Base-by-base conservation (phyloP, 2,888 invertebrate genomes). In the Tupiocoris notatus region DNA sequence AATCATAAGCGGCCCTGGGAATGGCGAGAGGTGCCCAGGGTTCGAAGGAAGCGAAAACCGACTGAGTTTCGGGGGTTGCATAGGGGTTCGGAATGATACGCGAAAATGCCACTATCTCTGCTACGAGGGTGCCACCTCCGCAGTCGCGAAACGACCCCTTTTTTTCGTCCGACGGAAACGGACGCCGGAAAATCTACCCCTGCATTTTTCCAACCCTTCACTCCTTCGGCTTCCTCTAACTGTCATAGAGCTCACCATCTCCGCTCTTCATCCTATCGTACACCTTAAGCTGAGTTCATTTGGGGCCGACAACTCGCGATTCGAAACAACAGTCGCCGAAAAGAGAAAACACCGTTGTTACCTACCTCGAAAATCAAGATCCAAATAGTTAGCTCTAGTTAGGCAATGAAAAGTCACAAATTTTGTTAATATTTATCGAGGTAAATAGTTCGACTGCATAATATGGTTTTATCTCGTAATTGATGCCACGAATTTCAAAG, bases 61-160 rank as follows among this genome's bases (percentile, higher is more conserved):
- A n/a, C n/a, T 39, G 39, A 39, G 39, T 39, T 39, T 39, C 12
- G 3, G 39, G 39, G 3, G 39, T 3, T 39, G n/a, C n/a, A n/a
- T n/a, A n/a, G n/a, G n/a, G n/a, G n/a, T n/a, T n/a, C n/a, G 62
- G 63, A 25, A 24, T 65, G 65, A 65, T 65, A 65, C 65, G 64
- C 64, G 65, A 21, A 39, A 39, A 39, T n/a, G 22, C 3, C n/a
- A 39, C 65, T 65, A 65, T 65, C 65, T 25, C 65, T 2, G 20
- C 65, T 39, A 39, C 39, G 39, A 12, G 39, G 39, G 39, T 39
- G 39, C 39, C 39, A 24, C 39, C 1, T 18, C 24, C 1, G 1
- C 25, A 16, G 24, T 1, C 1, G 23, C 64, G 18, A 18, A 61
- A 2, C 21, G 61, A 18, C 20, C 61, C 61, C 20, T 21, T 17